Evolutionary conservation across 2,888 invertebrate genomes (phyloP), one percentile per base, ranked within the genome.

Genomic region (Erebia palarica): DNA sequence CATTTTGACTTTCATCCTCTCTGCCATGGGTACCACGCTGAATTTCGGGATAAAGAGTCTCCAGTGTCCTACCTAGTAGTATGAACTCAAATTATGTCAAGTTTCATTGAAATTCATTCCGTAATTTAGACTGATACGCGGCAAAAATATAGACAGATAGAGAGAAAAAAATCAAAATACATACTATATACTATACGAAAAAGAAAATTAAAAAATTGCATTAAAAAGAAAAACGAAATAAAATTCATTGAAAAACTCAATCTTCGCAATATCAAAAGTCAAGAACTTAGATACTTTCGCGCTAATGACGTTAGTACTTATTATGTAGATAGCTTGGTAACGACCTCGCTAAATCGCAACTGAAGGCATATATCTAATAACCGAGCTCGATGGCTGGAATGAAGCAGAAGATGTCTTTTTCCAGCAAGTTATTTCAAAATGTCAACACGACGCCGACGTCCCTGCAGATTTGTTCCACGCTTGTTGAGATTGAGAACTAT

Each of bases 401-500:
- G 66, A 69, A 71, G 61, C 71, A 70, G 68, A 72, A 69, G 53
- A 72, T 75, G 78, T 78, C 76, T 71, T 75, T n/a, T 77, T 79
- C 72, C 69, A 78, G 78, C 55, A 68, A 71, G 75, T 77, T 76
- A 75, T 76, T 76, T 21, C 63, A 49, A 21, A 63, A 14, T 21
- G 49, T 73, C 61, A 75, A 78, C 73, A 72, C 69, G 73, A 18
- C 55, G 18, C 11, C 47, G 47, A 70, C 59, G 75, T 82, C 82
- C 81, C 83, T 73, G 69, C 76, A 84, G 84, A 81, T 84, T 86
- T 84, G 78, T 79, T 49, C 80, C 75, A 75, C 78, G 77, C 78
- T 82, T 75, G 80, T 76, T 76, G 81, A 86, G 44, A 85, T 85
- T 84, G 84, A 80, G 81, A 83, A 84, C 85, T 85, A 86, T 86